phyloP scores from a whole-genome alignment of 2,888 invertebrate genomes.

The Cheilosia impressa region DNA sequence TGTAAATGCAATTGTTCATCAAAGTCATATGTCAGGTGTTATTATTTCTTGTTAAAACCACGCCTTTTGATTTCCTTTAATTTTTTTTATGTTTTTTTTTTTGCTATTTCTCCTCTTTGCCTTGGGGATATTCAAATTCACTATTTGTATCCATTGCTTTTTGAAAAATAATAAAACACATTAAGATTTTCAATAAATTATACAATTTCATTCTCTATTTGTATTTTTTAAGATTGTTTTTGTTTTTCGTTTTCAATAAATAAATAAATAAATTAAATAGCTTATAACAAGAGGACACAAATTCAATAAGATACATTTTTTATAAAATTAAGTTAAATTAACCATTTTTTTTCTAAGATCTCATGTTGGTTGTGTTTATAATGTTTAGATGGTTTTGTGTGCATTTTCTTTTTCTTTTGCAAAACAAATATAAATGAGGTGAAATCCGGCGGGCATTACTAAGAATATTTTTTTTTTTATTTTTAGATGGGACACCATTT shows the following conservation, averaged over 20 bases:
- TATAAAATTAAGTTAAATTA: slow-evolving; percentile 51
- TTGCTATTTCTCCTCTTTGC: slow-evolving; percentile 6
- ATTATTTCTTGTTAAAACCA: slow-evolving; percentile 58
- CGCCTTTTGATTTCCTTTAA: slow-evolving; percentile 69
- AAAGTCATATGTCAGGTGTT: not conserved
- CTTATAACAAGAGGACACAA: slow-evolving; percentile 74
- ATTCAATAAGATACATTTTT: slow-evolving; percentile 44
- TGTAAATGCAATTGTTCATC: slow-evolving; percentile 19
- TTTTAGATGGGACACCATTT: slow-evolving; percentile 70
- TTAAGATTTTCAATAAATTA: slow-evolving; percentile 68
- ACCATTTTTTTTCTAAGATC: slow-evolving; percentile 51
- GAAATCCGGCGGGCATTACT: slow-evolving; percentile 70
- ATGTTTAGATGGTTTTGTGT: slow-evolving; percentile 79
- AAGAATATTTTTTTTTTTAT: slow-evolving; percentile 32
- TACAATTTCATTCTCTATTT: slow-evolving; percentile 75
- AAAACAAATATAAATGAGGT: slow-evolving; percentile 75
- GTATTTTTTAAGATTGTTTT: slow-evolving; percentile 27
- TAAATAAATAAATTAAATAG: slow-evolving; percentile 75
- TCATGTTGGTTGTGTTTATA: slow-evolving; percentile 76
- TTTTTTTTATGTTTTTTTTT: slow-evolving; percentile 8
- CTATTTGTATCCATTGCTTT: slow-evolving; percentile 29
- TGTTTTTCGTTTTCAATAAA: slow-evolving; percentile 56
- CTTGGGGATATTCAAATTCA: slow-evolving; percentile 9
- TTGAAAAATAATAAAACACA: slow-evolving; percentile 76
- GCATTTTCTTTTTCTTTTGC: slow-evolving; percentile 3